These are phyloP conservation scores for Sebastes steindachneri DNA, from an alignment of 2,797 vertebrate species.

Conservation along the genomic window DNA sequence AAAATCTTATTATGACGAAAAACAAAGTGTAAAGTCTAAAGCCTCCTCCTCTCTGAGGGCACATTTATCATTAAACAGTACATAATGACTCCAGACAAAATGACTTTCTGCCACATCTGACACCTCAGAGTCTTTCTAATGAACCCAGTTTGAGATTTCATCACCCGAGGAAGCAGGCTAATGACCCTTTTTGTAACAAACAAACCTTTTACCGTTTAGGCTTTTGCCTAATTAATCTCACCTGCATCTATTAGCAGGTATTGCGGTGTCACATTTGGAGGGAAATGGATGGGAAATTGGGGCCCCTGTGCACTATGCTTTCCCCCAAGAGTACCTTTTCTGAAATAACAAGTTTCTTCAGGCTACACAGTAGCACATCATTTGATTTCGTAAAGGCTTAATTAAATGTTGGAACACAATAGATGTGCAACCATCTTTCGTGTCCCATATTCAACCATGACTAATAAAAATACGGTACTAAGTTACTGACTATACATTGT, in stretches of 20 bases:
- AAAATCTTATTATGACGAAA: background rate
- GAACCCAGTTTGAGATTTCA: constrained; percentile 25
- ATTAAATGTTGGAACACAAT: background rate
- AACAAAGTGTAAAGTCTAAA: background rate
- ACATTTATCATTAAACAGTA: background rate
- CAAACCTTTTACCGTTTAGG: constrained; percentile 19
- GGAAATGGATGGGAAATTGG: background rate
- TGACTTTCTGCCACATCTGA: background rate
- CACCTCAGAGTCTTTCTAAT: constrained; percentile 29
- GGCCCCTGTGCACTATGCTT: background rate
- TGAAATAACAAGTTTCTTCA: background rate
- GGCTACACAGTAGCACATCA: background rate
- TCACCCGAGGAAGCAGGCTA: constrained; percentile 9
- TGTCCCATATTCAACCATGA: background rate
- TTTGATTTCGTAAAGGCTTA: background rate
- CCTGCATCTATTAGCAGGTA: background rate
- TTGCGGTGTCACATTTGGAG: background rate
- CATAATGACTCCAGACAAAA: constrained; percentile 8
- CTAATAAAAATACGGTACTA: background rate
- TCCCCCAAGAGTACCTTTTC: background rate
- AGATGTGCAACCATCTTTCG: background rate
- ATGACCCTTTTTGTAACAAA: constrained; percentile 37
- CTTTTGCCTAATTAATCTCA: constrained; percentile 2
- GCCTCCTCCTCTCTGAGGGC: background rate
- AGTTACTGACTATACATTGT: background rate